Evolutionary conservation across 2,113 vertebrate genomes (phyloP).

Genomic region (Tetraodon nigroviridis): DNA sequence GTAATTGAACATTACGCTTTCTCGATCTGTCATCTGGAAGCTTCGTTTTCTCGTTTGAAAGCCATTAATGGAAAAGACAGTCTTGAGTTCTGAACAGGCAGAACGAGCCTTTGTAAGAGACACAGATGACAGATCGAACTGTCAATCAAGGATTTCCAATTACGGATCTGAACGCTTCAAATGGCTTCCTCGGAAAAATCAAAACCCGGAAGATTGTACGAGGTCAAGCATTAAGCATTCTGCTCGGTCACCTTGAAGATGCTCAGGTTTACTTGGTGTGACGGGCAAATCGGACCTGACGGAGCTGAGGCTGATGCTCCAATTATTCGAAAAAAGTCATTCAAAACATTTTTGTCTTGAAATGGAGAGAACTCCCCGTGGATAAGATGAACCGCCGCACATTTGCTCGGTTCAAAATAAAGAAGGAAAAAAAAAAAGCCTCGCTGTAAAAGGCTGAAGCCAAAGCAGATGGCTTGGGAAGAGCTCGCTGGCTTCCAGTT

Average conservation of each 20-base stretch:
- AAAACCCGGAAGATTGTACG: not conserved
- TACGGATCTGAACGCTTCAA: not conserved
- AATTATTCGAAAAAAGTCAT: not conserved
- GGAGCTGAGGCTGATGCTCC: constrained; percentile 9
- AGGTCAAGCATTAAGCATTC: not conserved
- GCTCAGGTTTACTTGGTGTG: constrained; percentile 23
- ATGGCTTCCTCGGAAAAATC: constrained; percentile 25
- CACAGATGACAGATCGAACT: constrained; percentile 15
- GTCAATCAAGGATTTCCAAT: constrained; percentile 5
- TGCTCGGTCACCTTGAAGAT: not conserved
- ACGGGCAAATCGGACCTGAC: constrained; percentile 19
- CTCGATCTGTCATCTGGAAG: constrained; percentile 23
- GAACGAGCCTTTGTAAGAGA: constrained; percentile 2
- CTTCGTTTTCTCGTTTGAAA: constrained; percentile 27
- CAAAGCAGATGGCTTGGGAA: constrained; percentile 35
- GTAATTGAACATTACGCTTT: constrained; percentile 7
- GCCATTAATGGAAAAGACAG: constrained; percentile 9
- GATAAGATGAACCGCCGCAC: constrained; percentile 6
- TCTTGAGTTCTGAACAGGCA: constrained; percentile 10
- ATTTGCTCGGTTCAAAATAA: not conserved
- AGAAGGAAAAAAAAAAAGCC: not conserved
- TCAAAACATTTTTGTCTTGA: constrained; percentile 5
- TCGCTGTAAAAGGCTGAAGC: not conserved
- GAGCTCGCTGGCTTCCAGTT: constrained; percentile 35
- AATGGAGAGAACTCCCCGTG: constrained; percentile 16